These are phyloP conservation scores for Asteroscopus sphinx DNA, from an alignment of 2,888 invertebrate species.

Conservation along the genomic window DNA sequence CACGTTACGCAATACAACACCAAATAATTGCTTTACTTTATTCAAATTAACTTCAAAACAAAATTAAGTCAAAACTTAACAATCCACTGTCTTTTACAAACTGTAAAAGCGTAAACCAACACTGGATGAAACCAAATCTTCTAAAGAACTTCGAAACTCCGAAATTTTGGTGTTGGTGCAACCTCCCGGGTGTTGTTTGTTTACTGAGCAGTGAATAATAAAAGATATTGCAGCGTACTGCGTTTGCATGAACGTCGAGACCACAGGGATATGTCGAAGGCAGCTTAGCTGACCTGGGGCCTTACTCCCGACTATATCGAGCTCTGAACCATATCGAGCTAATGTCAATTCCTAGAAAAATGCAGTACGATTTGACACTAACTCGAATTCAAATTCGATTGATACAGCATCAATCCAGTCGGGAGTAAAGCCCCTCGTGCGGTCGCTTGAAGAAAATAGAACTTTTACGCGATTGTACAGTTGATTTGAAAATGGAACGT, in stretches of 20 bases:
- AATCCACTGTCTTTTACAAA: slow-evolving; percentile 43
- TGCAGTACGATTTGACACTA: no score
- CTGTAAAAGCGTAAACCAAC: slow-evolving; percentile 45
- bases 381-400: no score
- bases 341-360: no score
- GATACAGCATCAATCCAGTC: no score
- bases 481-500: slow-evolving; percentile 10
- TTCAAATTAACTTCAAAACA: slow-evolving; percentile 40
- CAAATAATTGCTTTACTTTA: slow-evolving; percentile 18
- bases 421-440: no score
- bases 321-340: no score
- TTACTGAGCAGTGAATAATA: slow-evolving; percentile 50
- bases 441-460: slow-evolving; percentile 28
- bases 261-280: slow-evolving; percentile 36
- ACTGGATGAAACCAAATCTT: slow-evolving; percentile 31
- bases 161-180: slow-evolving; percentile 29
- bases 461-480: slow-evolving; percentile 9
- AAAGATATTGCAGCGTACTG: slow-evolving; percentile 50
- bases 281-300: slow-evolving; percentile 14
- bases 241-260: slow-evolving; percentile 38
- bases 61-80: slow-evolving; percentile 33
- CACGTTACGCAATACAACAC: slow-evolving; percentile 29
- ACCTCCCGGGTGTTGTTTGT: slow-evolving; percentile 52
- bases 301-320: no score
- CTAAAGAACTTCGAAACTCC: slow-evolving; percentile 31